A percentile compares a stretch with the other conserved stretches of the same genome.
Conservation (phyloP, 2,888 invertebrate genomes). For the Cryptocheilus praepositus region DNA sequence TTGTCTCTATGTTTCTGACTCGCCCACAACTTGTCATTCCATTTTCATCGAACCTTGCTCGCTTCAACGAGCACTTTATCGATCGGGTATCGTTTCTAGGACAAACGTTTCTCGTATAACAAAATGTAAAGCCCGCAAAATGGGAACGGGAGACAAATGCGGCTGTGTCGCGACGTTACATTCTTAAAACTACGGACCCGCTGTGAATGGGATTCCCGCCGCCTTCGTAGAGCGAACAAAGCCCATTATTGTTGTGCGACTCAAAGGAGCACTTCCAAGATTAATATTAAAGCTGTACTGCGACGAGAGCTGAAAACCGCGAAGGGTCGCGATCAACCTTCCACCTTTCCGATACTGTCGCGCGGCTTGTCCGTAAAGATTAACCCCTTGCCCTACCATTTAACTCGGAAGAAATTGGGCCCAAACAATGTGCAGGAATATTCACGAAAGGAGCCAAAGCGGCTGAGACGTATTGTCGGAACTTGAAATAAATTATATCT, state of each 20-base stretch:
- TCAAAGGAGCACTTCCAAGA: conserved; percentile 59
- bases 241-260: conserved; percentile 45
- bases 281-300: conserved; percentile 56
- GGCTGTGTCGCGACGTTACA: conserved; percentile 9
- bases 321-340: conserved; percentile 30
- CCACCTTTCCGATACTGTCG: conserved; percentile 1
- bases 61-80: background rate
- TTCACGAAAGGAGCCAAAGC: no score
- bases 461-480: no score
- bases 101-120: conserved; percentile 10
- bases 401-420: no score
- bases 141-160: conserved; percentile 10
- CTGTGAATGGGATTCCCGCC: conserved; percentile 23
- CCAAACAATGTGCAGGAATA: no score
- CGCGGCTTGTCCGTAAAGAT: background rate
- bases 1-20: background rate
- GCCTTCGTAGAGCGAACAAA: conserved; percentile 33
- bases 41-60: conserved; percentile 2
- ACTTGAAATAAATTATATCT: no score
- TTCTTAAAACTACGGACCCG: conserved; percentile 19
- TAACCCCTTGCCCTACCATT: no score
- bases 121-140: conserved; percentile 21
- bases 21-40: no score
- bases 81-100: background rate
- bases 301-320: conserved; percentile 25